Evolutionary conservation across 2,797 vertebrate species (phyloP).

Genomic region (Miichthys miiuy): DNA sequence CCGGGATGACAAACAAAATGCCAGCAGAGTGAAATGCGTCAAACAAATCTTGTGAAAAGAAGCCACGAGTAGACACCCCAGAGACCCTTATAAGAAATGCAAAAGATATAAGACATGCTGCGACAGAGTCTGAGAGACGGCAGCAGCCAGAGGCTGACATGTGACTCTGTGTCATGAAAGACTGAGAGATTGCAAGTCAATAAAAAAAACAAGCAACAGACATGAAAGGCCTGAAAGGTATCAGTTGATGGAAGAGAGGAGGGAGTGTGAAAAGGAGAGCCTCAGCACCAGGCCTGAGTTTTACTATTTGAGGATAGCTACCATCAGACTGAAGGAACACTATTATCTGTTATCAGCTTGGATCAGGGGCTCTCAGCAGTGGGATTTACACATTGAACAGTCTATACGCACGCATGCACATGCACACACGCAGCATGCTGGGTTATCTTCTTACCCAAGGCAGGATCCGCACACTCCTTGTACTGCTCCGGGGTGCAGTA

Average conservation of each 20-base stretch:
- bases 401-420: constrained; percentile 13
- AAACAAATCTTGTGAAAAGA: constrained; percentile 38
- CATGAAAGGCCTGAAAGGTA: constrained; percentile 60
- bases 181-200: constrained; percentile 47
- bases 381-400: constrained; percentile 30
- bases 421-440: constrained; percentile 33
- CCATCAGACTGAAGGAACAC: constrained; percentile 54
- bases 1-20: constrained; percentile 51
- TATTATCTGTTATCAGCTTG: constrained; percentile 70
- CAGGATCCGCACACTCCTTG: constrained; percentile 98
- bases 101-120: constrained; percentile 29
- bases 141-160: constrained; percentile 29
- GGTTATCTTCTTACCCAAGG: constrained; percentile 90
- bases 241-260: constrained; percentile 53
- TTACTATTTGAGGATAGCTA: constrained; percentile 43
- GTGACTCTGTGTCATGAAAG: constrained; percentile 31
- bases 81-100: constrained; percentile 44
- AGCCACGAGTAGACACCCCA: constrained; percentile 9
- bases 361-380: constrained; percentile 58
- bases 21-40: constrained; percentile 33
- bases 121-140: constrained; percentile 31
- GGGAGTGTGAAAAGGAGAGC: constrained; percentile 37
- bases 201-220: constrained; percentile 57
- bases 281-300: constrained; percentile 26
- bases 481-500: constrained; percentile 99